These are phyloP conservation scores for Sisor rabdophorus DNA, from an alignment of 2,113 vertebrate species.

Conservation along the genomic window DNA sequence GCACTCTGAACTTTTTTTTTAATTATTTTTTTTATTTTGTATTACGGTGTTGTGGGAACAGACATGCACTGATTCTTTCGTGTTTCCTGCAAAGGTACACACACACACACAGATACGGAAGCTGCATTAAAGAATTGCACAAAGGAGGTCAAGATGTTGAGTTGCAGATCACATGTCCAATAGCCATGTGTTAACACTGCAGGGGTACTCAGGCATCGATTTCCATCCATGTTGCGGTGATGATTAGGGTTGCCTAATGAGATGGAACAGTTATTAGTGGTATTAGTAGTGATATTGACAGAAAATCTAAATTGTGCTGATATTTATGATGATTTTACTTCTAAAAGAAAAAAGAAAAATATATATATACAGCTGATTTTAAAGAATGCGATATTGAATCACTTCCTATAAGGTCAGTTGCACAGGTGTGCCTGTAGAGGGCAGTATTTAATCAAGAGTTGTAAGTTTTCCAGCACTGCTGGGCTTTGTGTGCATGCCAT, in stretches of 20 bases:
- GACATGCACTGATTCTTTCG: conserved; percentile 18
- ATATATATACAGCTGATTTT: background rate
- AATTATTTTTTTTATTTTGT: background rate
- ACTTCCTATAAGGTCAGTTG: background rate
- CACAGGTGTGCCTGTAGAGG: conserved; percentile 3
- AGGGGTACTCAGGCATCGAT: conserved; percentile 17
- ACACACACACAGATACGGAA: background rate
- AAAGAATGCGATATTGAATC: background rate
- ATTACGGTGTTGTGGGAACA: background rate
- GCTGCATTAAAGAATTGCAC: conserved; percentile 7
- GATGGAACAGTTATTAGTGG: background rate
- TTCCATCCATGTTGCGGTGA: background rate
- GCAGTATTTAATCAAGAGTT: conserved; percentile 19
- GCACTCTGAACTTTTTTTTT: conserved; percentile 1
- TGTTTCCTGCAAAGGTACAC: background rate
- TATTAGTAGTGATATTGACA: conserved; percentile 9
- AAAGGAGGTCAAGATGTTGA: background rate
- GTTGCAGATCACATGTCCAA: background rate
- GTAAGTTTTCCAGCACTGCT: background rate
- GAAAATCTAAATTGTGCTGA: background rate
- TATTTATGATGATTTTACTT: background rate
- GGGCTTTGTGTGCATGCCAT: background rate
- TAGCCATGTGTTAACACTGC: conserved; percentile 7
- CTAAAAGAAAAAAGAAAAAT: background rate
- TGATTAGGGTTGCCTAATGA: background rate